A percentile compares a stretch with the other conserved stretches of the same genome.
phyloP scores from a whole-genome alignment of 2,113 vertebrate genomes.

The Drymodes brunneopygia region DNA sequence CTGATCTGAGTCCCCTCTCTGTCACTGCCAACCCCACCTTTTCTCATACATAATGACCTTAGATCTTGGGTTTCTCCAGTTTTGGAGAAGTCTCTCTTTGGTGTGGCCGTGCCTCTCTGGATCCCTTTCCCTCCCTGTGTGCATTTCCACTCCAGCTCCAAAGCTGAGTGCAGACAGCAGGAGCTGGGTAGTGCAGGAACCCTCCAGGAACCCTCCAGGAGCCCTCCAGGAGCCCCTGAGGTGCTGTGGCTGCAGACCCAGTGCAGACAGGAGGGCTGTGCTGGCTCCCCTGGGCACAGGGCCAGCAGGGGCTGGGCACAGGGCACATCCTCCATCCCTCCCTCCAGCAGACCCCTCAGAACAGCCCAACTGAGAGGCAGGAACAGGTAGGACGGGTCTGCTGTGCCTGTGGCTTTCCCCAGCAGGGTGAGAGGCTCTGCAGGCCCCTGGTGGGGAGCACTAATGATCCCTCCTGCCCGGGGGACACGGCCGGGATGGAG shows the following conservation, averaged over 20 bases:
- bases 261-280: neutral
- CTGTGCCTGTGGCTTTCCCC: slow-evolving; percentile 11
- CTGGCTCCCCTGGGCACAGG: neutral
- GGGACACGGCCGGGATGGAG: neutral
- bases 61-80: neutral
- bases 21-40: neutral
- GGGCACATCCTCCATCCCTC: neutral
- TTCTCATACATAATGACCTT: neutral
- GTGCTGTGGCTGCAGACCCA: neutral
- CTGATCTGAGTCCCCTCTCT: neutral
- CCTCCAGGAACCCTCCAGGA: neutral
- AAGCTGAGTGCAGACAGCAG: neutral
- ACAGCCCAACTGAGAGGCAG: neutral
- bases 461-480: slow-evolving; percentile 27
- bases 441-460: neutral
- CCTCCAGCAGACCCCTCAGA: neutral
- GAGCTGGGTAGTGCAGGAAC: accelerated
- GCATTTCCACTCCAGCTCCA: neutral
- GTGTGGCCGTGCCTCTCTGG: neutral
- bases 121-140: neutral
- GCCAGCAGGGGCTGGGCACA: neutral
- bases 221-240: neutral
- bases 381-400: slow-evolving; percentile 42
- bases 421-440: neutral
- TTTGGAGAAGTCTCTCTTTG: neutral